Percentiles rank a stretch among this genome's conserved stretches.
phyloP scores from a whole-genome alignment of 2,888 invertebrate species.

The Molorchus minor region DNA sequence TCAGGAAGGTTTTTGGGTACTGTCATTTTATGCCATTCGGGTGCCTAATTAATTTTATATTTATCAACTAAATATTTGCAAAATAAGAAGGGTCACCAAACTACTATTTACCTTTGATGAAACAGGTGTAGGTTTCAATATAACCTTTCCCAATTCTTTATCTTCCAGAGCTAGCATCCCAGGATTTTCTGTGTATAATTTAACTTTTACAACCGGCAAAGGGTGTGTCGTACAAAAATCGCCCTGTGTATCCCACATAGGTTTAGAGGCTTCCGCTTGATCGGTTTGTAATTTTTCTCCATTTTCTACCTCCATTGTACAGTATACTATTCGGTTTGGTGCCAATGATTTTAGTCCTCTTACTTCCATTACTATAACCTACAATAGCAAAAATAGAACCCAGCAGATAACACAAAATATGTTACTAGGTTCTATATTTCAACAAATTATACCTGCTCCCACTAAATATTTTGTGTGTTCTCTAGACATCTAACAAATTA shows the following conservation, averaged over 20 bases:
- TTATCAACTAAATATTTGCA: conserved; percentile 9
- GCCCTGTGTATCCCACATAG: conserved; percentile 99
- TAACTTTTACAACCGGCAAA: conserved; percentile 96
- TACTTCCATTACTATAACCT: conserved; percentile 99
- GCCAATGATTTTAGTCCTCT: conserved; percentile 96
- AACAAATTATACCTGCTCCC: conserved; percentile 13
- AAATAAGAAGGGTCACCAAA: background rate
- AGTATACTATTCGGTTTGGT: conserved; percentile 98
- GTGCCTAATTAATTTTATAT: conserved; percentile 68
- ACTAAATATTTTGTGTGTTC: conserved; percentile 12
- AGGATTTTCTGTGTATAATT: conserved; percentile 96
- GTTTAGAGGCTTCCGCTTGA: conserved; percentile 99
- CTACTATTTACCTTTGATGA: conserved; percentile 76
- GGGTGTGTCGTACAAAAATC: conserved; percentile 99
- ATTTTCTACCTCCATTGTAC: conserved; percentile 99
- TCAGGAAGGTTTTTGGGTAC: conserved; percentile 95
- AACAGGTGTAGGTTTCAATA: conserved; percentile 84
- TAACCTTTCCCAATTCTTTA: conserved; percentile 96
- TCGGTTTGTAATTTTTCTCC: conserved; percentile 99
- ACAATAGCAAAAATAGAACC: conserved; percentile 43
- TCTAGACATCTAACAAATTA: conserved; percentile 19
- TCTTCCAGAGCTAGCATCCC: conserved; percentile 98
- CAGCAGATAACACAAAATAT: conserved; percentile 12
- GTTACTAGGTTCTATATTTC: too few relatives aligned
- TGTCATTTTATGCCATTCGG: conserved; percentile 98